Evolutionary conservation across 2,113 vertebrate species (phyloP), one percentile per base, ranked within the genome.

Genomic region (Ammodramus savannarum): DNA sequence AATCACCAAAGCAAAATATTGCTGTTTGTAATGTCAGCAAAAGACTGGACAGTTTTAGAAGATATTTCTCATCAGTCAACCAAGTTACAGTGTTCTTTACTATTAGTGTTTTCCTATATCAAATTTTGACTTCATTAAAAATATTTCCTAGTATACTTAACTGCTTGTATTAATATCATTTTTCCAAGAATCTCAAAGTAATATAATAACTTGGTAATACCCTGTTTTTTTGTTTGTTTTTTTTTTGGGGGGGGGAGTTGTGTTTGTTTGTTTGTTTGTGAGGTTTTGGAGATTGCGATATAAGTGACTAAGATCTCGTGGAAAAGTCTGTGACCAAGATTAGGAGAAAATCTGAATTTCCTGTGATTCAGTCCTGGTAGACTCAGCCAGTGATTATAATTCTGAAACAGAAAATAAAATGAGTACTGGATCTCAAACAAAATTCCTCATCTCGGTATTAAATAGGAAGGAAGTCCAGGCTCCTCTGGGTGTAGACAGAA

Each of bases 201-300:
- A 38, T 59, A 23, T 46, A 79, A 61, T 25, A 62, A 36, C 13
- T 73, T 79, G 5, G 3, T 16, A 65, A 72, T 78, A 34, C 29
- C 1, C 9, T 41, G 25, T 23, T 48, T 23, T 25, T 48, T 48
- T 48, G 12, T 11, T 11, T 3, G 3, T 7, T 77, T 52, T 29
- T 12, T 9, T 16, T 16, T 3, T 8, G 26, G 26, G 49, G 8
- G 8, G 7, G 5, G 7, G 15, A 2, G 2, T 31, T 18, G 16
- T 17, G 16, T 8, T 44, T 23, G 17, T 9, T 59, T 48, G 3
- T 16, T 61, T 52, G 51, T 52, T 34, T 3, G 4, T 15, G 2
- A 0, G 1, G 8, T 31, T 66, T 27, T 52, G 11, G 15, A 65
- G 29, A 54, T 19, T 92, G 16, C 12, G 66, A 32, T 17, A 49